A percentile compares a stretch with the other conserved stretches of the same genome.
These are phyloP conservation scores for Verasper variegatus DNA, from an alignment of 2,113 vertebrate genomes.

Conservation along the genomic window DNA sequence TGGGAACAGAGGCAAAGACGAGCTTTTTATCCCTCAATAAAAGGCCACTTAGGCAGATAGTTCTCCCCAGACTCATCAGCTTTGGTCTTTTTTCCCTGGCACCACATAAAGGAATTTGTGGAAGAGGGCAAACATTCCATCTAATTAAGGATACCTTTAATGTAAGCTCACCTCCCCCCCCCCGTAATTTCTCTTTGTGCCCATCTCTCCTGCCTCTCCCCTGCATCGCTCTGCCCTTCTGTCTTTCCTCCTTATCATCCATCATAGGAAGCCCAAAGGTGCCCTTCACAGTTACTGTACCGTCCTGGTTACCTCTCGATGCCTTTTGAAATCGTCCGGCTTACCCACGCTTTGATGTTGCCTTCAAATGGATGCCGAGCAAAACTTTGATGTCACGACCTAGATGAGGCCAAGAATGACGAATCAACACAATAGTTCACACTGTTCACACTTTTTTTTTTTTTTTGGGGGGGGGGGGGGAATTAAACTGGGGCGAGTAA, in stretches of 20 bases:
- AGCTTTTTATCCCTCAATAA: conserved; percentile 81
- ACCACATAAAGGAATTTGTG: conserved; percentile 74
- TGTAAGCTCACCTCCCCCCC: conserved; percentile 48
- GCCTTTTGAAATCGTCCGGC: conserved; percentile 71
- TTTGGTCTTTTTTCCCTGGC: conserved; percentile 65
- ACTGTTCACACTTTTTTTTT: neutral
- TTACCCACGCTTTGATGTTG: conserved; percentile 74
- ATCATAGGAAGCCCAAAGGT: conserved; percentile 74
- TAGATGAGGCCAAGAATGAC: conserved; percentile 55
- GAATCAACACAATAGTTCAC: conserved; percentile 29
- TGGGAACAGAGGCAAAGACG: conserved; percentile 64
- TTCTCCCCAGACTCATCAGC: conserved; percentile 75
- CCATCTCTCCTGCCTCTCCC: conserved; percentile 7
- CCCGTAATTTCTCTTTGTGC: conserved; percentile 50
- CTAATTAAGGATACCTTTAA: conserved; percentile 77
- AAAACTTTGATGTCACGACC: conserved; percentile 68
- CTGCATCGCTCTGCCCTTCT: conserved; percentile 16
- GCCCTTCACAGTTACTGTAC: conserved; percentile 75
- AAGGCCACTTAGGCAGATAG: conserved; percentile 79
- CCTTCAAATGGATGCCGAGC: conserved; percentile 64
- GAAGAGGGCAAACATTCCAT: conserved; percentile 69
- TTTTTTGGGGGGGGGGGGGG: neutral
- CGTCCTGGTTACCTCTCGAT: conserved; percentile 65
- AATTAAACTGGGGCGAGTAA: conserved; percentile 15
- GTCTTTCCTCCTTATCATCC: conserved; percentile 66